phyloP scores from a whole-genome alignment of 1,140 invertebrate genomes.

The Pseudachorutes palmiensis region DNA sequence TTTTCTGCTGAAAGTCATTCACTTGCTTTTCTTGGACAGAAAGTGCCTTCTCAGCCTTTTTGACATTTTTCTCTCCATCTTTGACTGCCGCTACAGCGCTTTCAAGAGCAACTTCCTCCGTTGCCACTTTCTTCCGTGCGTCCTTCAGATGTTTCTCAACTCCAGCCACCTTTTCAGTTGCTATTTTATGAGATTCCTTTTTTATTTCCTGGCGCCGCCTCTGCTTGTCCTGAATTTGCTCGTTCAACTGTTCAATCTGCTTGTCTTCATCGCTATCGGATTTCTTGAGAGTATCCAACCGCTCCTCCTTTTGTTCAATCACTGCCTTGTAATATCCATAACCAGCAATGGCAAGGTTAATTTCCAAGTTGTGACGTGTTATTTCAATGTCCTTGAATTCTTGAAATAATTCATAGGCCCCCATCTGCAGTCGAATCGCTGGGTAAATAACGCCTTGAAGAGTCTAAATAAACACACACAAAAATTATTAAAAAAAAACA shows the following conservation, averaged over 20 bases:
- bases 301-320: neutral
- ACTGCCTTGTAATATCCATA: conserved; percentile 46
- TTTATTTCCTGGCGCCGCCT: conserved; percentile 24
- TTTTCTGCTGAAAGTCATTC: conserved; percentile 44
- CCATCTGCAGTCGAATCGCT: conserved; percentile 18
- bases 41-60: conserved; percentile 60
- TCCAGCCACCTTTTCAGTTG: neutral
- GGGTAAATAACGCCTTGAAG: conserved; percentile 15
- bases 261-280: conserved; percentile 15
- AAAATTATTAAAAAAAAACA: conserved; percentile 24
- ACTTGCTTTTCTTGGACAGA: conserved; percentile 58
- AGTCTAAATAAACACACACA: neutral
- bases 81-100: conserved; percentile 60
- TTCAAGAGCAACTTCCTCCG: conserved; percentile 57
- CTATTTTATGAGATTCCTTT: conserved; percentile 38
- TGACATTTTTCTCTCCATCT: conserved; percentile 57
- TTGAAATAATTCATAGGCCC: conserved; percentile 29
- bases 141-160: conserved; percentile 53
- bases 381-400: conserved; percentile 43
- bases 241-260: neutral
- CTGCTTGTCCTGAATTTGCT: conserved; percentile 26
- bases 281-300: neutral
- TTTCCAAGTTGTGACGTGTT: conserved; percentile 42
- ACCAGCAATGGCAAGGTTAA: neutral
- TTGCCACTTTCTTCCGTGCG: conserved; percentile 59